phyloP scores from a whole-genome alignment of 2,888 invertebrate genomes.

The Pardosa pseudoannulata region DNA sequence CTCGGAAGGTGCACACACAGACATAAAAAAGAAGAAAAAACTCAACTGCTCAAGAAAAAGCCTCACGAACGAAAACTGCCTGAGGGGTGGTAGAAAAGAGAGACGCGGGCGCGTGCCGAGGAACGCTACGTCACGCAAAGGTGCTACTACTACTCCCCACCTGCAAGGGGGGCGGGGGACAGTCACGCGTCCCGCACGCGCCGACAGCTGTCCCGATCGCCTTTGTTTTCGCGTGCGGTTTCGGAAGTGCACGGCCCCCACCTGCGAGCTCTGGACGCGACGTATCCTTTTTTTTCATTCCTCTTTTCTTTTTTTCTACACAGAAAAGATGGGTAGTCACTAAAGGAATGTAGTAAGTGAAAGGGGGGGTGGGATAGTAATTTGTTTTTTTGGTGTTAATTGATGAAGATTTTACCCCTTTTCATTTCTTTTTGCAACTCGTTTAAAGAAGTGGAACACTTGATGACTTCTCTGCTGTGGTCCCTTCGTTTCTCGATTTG shows the following conservation, averaged over 20 bases:
- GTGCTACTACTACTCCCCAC: slow-evolving; percentile 11
- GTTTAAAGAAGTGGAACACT: no score
- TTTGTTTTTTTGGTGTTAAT: no score
- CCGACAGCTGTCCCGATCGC: slow-evolving; percentile 21
- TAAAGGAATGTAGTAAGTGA: neutral
- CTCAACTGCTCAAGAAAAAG: slow-evolving; percentile 8
- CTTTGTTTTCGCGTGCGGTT: neutral
- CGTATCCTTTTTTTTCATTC: neutral
- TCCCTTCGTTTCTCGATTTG: no score
- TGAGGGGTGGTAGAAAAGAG: neutral
- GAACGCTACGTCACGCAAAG: slow-evolving; percentile 15
- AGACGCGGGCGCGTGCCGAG: slow-evolving; percentile 38
- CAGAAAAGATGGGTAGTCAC: neutral
- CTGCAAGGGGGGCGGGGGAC: slow-evolving; percentile 14
- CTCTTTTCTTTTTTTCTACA: neutral
- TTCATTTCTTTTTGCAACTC: no score
- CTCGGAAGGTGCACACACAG: no score
- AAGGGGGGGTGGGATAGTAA: no score
- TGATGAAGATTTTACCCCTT: no score
- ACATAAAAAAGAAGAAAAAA: no score
- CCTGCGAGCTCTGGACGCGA: neutral
- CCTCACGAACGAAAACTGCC: slow-evolving; percentile 19
- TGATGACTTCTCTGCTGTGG: no score
- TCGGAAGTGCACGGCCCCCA: neutral
- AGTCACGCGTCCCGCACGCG: slow-evolving; percentile 40